These are phyloP conservation scores for Tiliqua scincoides DNA, from an alignment of 2,113 vertebrate species.

Conservation along the genomic window DNA sequence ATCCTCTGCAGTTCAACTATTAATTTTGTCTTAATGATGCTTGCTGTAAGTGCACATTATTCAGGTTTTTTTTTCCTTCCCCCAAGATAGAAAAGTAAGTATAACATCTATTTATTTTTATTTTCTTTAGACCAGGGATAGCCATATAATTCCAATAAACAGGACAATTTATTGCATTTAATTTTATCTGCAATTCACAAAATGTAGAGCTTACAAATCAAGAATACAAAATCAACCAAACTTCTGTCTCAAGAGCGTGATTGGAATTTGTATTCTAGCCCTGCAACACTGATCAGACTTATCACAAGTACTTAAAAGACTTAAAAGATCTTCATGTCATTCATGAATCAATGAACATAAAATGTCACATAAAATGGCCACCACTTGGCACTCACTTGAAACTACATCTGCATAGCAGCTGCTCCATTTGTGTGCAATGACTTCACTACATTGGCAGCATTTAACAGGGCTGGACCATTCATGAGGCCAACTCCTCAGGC, in stretches of 20 bases:
- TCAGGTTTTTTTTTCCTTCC: constrained; percentile 15
- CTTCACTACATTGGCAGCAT: neutral
- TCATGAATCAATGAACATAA: neutral
- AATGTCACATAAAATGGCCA: neutral
- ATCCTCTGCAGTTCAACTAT: constrained; percentile 25
- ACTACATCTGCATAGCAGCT: neutral
- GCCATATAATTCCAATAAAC: neutral
- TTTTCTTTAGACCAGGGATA: neutral
- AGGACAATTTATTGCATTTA: neutral
- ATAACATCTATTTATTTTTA: neutral
- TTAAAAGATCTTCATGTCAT: neutral
- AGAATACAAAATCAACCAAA: neutral
- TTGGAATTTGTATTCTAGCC: neutral
- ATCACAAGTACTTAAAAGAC: neutral
- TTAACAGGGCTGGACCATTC: no score
- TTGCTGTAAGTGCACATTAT: constrained; percentile 1
- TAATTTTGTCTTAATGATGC: constrained; percentile 49
- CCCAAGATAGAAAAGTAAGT: neutral
- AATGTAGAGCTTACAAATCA: neutral
- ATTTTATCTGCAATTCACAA: neutral
- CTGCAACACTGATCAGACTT: neutral
- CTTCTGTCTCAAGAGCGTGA: neutral
- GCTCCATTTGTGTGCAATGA: neutral
- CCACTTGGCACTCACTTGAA: neutral
- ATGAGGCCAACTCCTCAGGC: no score